Evolutionary conservation across 1,140 invertebrate genomes (phyloP).

Genomic region (Drosophila ogumai): DNA sequence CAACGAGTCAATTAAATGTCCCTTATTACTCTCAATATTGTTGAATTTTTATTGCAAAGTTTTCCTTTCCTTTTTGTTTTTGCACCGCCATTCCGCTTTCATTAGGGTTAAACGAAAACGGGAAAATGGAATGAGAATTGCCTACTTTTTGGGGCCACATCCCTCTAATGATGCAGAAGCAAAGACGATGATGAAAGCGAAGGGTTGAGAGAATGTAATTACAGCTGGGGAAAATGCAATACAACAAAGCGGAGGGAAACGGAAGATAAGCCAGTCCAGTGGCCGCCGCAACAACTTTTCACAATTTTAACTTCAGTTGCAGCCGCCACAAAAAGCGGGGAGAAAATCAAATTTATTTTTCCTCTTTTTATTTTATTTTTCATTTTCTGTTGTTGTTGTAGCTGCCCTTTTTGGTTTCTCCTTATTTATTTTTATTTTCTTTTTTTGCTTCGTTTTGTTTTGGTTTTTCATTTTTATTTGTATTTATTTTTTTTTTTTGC

Average conservation of each 20-base stretch:
- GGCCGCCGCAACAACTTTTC: conserved; percentile 62
- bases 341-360: conserved; percentile 75
- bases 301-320: conserved; percentile 77
- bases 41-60: conserved; percentile 38
- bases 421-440: conserved; percentile 2
- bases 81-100: conserved; percentile 45
- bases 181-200: conserved; percentile 48
- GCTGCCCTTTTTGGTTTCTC: conserved; percentile 10
- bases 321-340: conserved; percentile 24
- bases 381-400: not conserved
- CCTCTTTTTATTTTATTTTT: conserved; percentile 2
- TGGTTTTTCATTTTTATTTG: conserved; percentile 2
- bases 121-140: conserved; percentile 17
- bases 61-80: conserved; percentile 15
- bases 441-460: not conserved
- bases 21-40: conserved; percentile 11
- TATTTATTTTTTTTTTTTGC: not conserved
- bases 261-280: conserved; percentile 8
- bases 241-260: conserved; percentile 43
- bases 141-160: conserved; percentile 46
- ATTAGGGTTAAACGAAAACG: conserved; percentile 44
- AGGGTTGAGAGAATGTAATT: conserved; percentile 63
- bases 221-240: conserved; percentile 56
- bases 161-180: conserved; percentile 72
- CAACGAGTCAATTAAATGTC: conserved; percentile 13